Evolutionary conservation across 2,797 vertebrate genomes (phyloP).

Genomic region (Eleutherodactylus coqui): DNA sequence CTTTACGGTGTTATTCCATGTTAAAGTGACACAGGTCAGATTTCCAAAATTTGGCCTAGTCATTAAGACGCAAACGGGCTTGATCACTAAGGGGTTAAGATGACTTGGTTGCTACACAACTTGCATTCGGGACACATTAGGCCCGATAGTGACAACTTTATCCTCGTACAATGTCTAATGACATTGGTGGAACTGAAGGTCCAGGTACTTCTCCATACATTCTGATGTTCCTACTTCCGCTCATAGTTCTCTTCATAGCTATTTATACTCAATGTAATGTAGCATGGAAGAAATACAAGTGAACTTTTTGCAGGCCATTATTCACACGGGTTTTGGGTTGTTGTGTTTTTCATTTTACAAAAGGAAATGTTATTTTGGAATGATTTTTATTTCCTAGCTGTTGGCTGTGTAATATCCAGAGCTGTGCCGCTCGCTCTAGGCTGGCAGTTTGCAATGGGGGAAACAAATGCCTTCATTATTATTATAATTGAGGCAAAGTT

Average conservation of each 20-base stretch:
- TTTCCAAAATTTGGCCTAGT: too few relatives aligned
- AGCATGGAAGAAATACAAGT: not conserved
- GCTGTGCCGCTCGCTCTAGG: not conserved
- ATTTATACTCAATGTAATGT: not conserved
- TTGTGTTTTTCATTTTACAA: not conserved
- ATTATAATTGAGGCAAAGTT: slow-evolving; percentile 47
- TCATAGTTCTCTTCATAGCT: not conserved
- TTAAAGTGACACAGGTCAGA: too few relatives aligned
- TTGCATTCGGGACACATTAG: not conserved
- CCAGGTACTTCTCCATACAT: not conserved
- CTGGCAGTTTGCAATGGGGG: slow-evolving; percentile 33
- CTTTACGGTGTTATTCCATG: too few relatives aligned
- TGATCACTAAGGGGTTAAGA: too few relatives aligned
- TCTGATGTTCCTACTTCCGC: not conserved
- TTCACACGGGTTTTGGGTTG: not conserved
- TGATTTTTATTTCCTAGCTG: not conserved
- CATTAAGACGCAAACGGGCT: too few relatives aligned
- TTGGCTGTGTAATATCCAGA: slow-evolving; percentile 31
- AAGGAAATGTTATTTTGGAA: slow-evolving; percentile 15
- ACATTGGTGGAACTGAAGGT: not conserved
- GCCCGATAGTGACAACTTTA: not conserved
- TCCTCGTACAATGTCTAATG: not conserved
- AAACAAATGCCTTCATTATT: slow-evolving; percentile 57
- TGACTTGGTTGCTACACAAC: not conserved
- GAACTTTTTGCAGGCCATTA: slow-evolving; percentile 3